Evolutionary conservation across 2,888 invertebrate species (phyloP).

Genomic region (Drosophila stalkeri): DNA sequence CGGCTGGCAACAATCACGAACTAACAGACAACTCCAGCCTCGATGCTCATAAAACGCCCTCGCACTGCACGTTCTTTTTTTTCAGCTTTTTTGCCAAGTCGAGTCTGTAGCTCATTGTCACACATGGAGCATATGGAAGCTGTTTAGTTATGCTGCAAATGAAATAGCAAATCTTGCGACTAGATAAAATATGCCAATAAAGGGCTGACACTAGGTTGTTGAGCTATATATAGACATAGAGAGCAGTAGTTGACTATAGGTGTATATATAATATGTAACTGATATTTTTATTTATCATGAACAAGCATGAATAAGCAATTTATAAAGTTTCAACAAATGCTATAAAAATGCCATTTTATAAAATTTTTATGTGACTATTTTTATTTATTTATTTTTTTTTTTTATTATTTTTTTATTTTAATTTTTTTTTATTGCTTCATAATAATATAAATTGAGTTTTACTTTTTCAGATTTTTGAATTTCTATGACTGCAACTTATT

Average conservation of each 20-base stretch:
- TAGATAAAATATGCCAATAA: neutral
- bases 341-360: no score
- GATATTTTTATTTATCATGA: neutral
- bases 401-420: neutral
- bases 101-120: constrained; percentile 39
- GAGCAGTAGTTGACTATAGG: neutral
- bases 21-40: constrained; percentile 54
- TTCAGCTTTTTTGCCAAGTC: constrained; percentile 25
- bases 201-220: constrained; percentile 1
- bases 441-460: no score
- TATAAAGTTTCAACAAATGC: no score
- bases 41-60: constrained; percentile 60
- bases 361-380: neutral
- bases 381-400: no score
- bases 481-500: no score
- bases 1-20: constrained; percentile 64
- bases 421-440: no score
- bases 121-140: constrained; percentile 28
- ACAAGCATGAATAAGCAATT: no score
- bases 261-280: neutral
- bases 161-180: constrained; percentile 3
- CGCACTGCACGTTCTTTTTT: constrained; percentile 62
- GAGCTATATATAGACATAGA: neutral
- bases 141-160: constrained; percentile 15
- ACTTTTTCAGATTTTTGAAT: no score